phyloP scores from a whole-genome alignment of 2,888 invertebrate genomes.

The Xestia c-nigrum region DNA sequence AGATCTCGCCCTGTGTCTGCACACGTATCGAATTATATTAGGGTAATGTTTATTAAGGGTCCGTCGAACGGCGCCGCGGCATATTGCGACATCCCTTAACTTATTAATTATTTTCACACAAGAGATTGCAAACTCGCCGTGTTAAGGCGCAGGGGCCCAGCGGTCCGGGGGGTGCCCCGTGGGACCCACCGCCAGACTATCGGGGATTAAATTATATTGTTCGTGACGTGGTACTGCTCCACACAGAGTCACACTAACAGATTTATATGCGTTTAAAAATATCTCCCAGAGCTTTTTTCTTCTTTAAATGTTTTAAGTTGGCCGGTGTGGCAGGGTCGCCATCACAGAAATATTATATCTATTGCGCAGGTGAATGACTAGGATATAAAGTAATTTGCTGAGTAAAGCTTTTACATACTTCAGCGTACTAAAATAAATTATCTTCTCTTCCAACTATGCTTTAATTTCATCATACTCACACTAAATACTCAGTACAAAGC shows the following conservation, averaged over 20 bases:
- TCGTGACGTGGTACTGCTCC: neutral
- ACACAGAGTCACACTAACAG: conserved; percentile 13
- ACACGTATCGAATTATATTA: conserved; percentile 63
- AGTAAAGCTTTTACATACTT: too few relatives aligned
- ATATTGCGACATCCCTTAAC: conserved; percentile 60
- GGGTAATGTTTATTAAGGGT: conserved; percentile 68
- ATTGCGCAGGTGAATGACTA: too few relatives aligned
- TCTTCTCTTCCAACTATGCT: too few relatives aligned
- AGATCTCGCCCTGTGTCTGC: conserved; percentile 23
- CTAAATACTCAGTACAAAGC: too few relatives aligned
- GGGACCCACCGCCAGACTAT: conserved; percentile 6
- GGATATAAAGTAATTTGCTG: too few relatives aligned
- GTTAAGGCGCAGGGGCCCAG: neutral
- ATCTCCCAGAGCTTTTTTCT: too few relatives aligned
- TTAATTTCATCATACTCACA: too few relatives aligned
- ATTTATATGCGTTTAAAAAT: conserved; percentile 4
- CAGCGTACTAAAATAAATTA: too few relatives aligned
- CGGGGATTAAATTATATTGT: conserved; percentile 8
- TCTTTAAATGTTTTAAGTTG: too few relatives aligned
- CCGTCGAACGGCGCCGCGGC: conserved; percentile 36
- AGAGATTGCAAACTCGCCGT: conserved; percentile 47
- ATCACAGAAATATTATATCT: too few relatives aligned
- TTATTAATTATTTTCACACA: conserved; percentile 71
- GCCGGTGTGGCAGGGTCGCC: too few relatives aligned
- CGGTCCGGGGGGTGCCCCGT: conserved; percentile 2